Conservation (phyloP, 2,888 invertebrate genomes). For the Eupsilia transversa region DNA sequence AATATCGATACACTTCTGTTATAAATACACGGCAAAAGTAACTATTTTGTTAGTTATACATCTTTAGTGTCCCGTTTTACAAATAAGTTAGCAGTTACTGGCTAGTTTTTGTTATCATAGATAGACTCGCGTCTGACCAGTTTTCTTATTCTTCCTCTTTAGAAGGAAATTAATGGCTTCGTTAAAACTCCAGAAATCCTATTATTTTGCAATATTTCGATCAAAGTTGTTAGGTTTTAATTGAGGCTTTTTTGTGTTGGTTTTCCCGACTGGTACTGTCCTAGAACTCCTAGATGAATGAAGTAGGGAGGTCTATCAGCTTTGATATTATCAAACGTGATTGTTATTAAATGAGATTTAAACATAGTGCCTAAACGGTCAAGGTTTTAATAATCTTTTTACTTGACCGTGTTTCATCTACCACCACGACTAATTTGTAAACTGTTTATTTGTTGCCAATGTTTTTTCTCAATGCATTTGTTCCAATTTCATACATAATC, state of each 20-base stretch:
- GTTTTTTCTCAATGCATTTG: slow-evolving; percentile 9
- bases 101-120: background rate
- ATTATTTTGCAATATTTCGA: background rate
- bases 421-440: background rate
- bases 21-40: background rate
- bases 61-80: background rate
- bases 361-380: background rate
- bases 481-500: slow-evolving; percentile 29
- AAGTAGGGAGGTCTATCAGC: background rate
- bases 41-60: background rate
- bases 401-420: slow-evolving; percentile 11
- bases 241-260: background rate
- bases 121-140: background rate
- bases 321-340: slow-evolving; percentile 28
- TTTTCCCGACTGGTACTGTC: background rate
- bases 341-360: slow-evolving; percentile 12
- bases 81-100: background rate
- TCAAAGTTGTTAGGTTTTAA: background rate
- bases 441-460: slow-evolving; percentile 1
- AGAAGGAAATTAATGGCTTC: background rate
- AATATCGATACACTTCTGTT: slow-evolving; percentile 6
- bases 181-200: background rate
- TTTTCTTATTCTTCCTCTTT: slow-evolving; percentile 7
- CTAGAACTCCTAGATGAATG: slow-evolving; percentile 7
- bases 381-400: slow-evolving; percentile 19